These are phyloP conservation scores for Margaritifera margaritifera DNA, from an alignment of 2,888 invertebrate genomes.

Conservation along the genomic window DNA sequence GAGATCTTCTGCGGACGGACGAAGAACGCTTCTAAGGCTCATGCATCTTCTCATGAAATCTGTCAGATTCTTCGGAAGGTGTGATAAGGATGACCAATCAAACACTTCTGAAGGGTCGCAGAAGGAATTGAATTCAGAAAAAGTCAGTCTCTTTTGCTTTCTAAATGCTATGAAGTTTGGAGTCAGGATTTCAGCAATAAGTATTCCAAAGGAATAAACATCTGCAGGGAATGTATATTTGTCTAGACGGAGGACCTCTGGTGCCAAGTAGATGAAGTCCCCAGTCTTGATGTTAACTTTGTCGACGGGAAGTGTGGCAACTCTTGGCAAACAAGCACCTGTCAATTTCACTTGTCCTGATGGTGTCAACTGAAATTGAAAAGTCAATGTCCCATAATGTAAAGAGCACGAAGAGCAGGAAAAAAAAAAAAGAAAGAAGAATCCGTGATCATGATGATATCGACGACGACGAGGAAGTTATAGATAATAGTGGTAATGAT, in stretches of 20 bases:
- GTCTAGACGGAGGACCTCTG: conserved; percentile 61
- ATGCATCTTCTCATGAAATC: conserved; percentile 18
- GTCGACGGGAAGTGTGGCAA: conserved; percentile 44
- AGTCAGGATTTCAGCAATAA: conserved; percentile 32
- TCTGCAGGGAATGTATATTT: conserved; percentile 56
- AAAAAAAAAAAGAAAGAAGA: not conserved
- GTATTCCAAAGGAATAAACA: conserved; percentile 52
- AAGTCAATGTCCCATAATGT: not conserved
- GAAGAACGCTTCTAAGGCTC: not conserved
- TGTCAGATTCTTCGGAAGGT: too few relatives aligned
- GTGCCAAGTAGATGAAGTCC: conserved; percentile 59
- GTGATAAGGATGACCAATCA: not conserved
- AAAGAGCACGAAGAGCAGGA: too few relatives aligned
- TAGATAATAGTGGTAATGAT: not conserved
- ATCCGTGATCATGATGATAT: not conserved
- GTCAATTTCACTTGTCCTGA: conserved; percentile 49
- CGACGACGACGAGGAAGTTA: not conserved
- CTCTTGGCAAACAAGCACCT: conserved; percentile 57
- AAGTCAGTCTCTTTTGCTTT: conserved; percentile 18
- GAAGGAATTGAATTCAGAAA: conserved; percentile 23
- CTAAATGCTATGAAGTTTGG: conserved; percentile 11
- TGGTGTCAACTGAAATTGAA: conserved; percentile 30
- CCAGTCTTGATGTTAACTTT: conserved; percentile 34
- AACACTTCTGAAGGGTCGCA: conserved; percentile 36
- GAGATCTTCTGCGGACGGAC: too few relatives aligned